Evolutionary conservation across 2,113 vertebrate genomes (phyloP), one percentile per base, ranked within the genome.

Genomic region (Gulo gulo): DNA sequence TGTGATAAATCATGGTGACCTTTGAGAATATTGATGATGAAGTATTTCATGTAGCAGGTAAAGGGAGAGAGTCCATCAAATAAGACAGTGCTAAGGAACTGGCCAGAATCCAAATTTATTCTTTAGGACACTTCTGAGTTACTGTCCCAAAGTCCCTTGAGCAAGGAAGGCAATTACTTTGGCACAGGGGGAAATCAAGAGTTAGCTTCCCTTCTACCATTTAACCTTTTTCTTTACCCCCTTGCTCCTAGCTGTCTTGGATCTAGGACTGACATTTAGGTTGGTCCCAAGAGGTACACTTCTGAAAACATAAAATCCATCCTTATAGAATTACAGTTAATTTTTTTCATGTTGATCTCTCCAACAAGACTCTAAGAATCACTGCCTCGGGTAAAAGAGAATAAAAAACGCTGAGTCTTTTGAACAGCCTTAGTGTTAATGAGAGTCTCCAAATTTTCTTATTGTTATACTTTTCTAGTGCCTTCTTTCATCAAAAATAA

Each of bases 91-190:
- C 20, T 67, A 80, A 94, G 39, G 45, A 89, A 61, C 29, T 79
- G 91, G 18, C 39, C n/a, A 73, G 36, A 88, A 85, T 67, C 73
- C 94, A 93, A 59, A 73, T 85, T 55, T 94, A 59, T 76, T 88
- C 73, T 78, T 78, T 42, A 47, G 3, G 24, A 15, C 52, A 50
- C 61, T 96, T 96, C 89, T 89, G 18, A 73, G 82, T 91, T 93
- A 65, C 45, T 73, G 12, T 73, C 67, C 26, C 82, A 39, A 78
- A 20, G 6, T 67, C 52, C n/a, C 69, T 80, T 52, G 67, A 69
- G n/a, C 23, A 63, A 61, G 29, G n/a, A 57, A 81, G n/a, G 10
- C 59, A 69, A 91, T 52, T 76, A 94, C 57, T 47, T 76, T 31
- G 65, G 10, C 36, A 57, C 52, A 69, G 5, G 15, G 23, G 4